Evolutionary conservation across 2,888 invertebrate species (phyloP).

Genomic region (Xestia ashworthii): DNA sequence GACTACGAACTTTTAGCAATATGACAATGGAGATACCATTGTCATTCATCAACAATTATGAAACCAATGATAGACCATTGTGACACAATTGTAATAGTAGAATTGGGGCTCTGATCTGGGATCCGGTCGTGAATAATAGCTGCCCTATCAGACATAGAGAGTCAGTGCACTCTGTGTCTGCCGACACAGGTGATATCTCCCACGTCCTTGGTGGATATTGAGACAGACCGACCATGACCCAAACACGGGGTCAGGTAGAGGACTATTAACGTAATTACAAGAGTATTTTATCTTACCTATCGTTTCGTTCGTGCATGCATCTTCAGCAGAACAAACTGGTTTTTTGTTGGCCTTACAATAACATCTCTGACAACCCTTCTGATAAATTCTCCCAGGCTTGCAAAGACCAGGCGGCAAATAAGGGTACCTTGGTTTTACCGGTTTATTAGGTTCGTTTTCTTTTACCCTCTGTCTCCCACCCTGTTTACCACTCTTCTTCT

Average conservation of each 20-base stretch:
- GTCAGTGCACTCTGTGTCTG: background rate
- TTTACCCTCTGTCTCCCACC: conserved; percentile 1
- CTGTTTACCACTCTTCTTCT: conserved; percentile 21
- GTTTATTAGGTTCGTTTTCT: background rate
- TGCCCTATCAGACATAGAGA: background rate
- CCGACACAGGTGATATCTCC: no score
- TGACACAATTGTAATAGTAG: no score
- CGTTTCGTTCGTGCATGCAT: conserved; percentile 31
- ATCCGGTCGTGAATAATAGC: no score
- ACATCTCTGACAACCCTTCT: conserved; percentile 74
- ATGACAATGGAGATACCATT: no score
- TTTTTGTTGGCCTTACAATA: conserved; percentile 71
- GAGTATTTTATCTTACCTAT: conserved; percentile 17
- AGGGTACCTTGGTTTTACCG: background rate
- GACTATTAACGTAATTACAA: background rate
- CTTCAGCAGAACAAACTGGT: conserved; percentile 33
- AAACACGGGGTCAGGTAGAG: no score
- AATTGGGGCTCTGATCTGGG: no score
- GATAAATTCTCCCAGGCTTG: conserved; percentile 77
- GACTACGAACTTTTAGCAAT: no score
- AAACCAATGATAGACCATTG: no score
- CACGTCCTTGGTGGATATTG: background rate
- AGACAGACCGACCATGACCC: background rate
- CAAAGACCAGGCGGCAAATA: conserved; percentile 67
- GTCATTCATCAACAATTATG: no score